A percentile compares a stretch with the other conserved stretches of the same genome.
These are phyloP conservation scores for Drosophila sucinea DNA, from an alignment of 1,140 invertebrate genomes.

Conservation along the genomic window DNA sequence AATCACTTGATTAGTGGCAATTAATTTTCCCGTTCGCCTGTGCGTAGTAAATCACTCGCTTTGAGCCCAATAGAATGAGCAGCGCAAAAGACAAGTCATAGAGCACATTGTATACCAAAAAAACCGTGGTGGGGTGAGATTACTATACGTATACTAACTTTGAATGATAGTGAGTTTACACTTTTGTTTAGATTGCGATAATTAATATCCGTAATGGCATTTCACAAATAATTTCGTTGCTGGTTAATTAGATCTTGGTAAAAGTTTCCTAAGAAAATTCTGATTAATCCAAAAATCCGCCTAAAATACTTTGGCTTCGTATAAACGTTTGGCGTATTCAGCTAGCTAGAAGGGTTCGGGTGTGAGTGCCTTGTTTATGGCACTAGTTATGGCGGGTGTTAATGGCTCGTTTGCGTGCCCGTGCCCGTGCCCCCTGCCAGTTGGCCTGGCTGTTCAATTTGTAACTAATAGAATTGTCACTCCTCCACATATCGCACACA, in stretches of 20 bases:
- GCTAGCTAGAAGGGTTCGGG: slow-evolving; percentile 5
- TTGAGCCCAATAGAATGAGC: neutral
- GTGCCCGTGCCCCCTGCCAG: slow-evolving; percentile 30
- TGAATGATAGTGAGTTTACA: neutral
- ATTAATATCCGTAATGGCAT: neutral
- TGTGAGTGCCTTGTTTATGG: slow-evolving; percentile 38
- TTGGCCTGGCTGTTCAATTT: slow-evolving; percentile 57
- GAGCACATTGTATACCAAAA: neutral
- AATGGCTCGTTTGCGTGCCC: slow-evolving; percentile 70
- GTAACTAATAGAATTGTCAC: slow-evolving; percentile 77
- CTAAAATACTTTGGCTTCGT: neutral
- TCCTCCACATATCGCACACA: slow-evolving; percentile 58
- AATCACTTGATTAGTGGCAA: slow-evolving; percentile 76
- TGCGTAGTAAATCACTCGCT: slow-evolving; percentile 53
- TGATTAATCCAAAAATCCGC: too few relatives aligned
- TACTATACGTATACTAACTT: neutral
- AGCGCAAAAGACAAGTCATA: slow-evolving; percentile 25
- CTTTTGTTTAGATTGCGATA: neutral
- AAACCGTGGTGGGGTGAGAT: neutral
- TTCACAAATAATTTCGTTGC: too few relatives aligned
- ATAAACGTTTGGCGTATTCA: neutral
- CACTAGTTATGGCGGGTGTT: slow-evolving; percentile 65
- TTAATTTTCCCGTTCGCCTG: slow-evolving; percentile 55
- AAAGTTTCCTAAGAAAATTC: too few relatives aligned
- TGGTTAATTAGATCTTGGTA: too few relatives aligned